phyloP scores from a whole-genome alignment of 2,888 invertebrate genomes.

The Smittia sp. region DNA sequence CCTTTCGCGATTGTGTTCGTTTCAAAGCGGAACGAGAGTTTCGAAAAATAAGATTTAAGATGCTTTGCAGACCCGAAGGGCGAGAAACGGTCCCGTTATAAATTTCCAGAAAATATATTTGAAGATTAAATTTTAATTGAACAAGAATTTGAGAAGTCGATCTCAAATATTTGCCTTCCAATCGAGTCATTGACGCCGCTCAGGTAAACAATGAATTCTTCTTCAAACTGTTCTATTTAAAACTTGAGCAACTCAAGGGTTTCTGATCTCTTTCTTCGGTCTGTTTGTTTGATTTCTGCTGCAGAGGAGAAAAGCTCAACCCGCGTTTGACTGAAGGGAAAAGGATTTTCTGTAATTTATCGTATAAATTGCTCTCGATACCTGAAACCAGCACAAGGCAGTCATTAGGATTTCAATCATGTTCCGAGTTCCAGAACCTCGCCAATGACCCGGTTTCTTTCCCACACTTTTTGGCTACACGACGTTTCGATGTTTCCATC shows the following conservation, averaged over 20 bases:
- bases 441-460: slow-evolving; percentile 2
- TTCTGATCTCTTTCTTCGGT: neutral
- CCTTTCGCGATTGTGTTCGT: too few relatives aligned
- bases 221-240: neutral
- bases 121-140: slow-evolving; percentile 4
- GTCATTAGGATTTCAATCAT: slow-evolving; percentile 16
- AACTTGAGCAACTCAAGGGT: neutral
- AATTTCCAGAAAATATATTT: neutral
- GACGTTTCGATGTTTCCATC: neutral
- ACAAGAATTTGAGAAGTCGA: neutral
- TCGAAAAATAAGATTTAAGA: too few relatives aligned
- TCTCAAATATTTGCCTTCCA: neutral
- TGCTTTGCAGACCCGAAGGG: too few relatives aligned
- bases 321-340: neutral
- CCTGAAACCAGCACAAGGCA: neutral
- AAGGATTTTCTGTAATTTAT: slow-evolving; percentile 7
- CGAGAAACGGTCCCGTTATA: neutral
- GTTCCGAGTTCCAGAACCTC: neutral
- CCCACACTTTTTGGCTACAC: neutral
- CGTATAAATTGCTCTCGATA: slow-evolving; percentile 15
- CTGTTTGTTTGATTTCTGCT: neutral
- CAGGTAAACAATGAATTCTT: neutral
- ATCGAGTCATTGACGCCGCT: neutral
- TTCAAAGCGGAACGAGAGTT: too few relatives aligned
- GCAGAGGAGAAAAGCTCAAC: neutral